These are phyloP conservation scores for Anhinga anhinga DNA, from an alignment of 2,113 vertebrate species.

Conservation along the genomic window DNA sequence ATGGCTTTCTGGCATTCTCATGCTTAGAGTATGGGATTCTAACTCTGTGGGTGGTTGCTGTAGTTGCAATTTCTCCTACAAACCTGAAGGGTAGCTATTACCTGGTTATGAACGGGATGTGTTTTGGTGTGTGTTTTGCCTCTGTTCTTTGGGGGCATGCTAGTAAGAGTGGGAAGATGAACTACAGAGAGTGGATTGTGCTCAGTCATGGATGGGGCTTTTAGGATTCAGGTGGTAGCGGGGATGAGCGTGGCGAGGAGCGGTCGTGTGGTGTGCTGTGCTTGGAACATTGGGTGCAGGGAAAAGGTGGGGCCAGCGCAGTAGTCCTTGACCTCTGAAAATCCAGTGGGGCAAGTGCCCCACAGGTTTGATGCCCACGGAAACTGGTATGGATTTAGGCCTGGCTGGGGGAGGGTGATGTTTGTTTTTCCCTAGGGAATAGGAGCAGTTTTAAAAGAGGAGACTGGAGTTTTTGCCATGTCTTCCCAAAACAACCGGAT, in stretches of 20 bases:
- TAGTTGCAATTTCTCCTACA: not conserved
- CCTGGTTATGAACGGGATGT: accelerated
- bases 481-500: not conserved
- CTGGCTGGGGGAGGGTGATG: not conserved
- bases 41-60: not conserved
- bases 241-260: not conserved
- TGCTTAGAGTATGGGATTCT: not conserved
- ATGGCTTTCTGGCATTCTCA: not conserved
- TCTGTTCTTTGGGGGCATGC: not conserved
- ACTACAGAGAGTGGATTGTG: not conserved
- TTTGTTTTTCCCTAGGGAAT: not conserved
- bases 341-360: not conserved
- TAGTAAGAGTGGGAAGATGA: not conserved
- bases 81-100: not conserved
- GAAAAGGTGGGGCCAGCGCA: not conserved
- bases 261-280: accelerated
- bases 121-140: not conserved
- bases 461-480: not conserved
- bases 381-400: not conserved
- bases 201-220: not conserved
- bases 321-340: not conserved
- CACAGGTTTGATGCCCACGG: not conserved
- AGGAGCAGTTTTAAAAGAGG: not conserved
- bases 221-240: not conserved
- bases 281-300: not conserved